Base-by-base conservation (phyloP, 2,888 invertebrate genomes). In the Drosophila anceps region DNA sequence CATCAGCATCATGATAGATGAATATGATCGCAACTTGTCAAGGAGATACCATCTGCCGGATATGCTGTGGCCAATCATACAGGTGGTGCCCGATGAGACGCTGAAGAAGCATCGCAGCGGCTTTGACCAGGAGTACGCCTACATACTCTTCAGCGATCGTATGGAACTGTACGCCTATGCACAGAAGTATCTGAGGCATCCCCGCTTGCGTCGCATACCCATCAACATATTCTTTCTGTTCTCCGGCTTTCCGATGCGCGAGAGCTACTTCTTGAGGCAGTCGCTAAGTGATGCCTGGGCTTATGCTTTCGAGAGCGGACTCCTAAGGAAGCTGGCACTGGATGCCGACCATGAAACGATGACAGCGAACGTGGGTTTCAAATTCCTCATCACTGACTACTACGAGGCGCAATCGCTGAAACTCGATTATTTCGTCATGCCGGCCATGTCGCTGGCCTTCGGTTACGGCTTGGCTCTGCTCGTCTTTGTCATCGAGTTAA, bases 391-490 rank as follows among this genome's bases (percentile, higher is more conserved):
- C 73, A 72, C 89, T 37, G 88, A 90, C 62, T 68, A 81, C 62
- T 60, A 68, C 43, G 84, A 71, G 72, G 65, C 69, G 1, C 46
- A 68, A 51, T 64, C 89, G 3, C 51, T 85, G 58, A 73, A 59
- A 2, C 69, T 90, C 66, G 87, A 89, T 89, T 85, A 85, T 90
- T 85, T 85, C 76, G 84, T 85, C 48, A 90, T 90, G 90, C 89
- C 84, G 46, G 73, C 89, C 53, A 90, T 89, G 73, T 64, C 89
- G n/a, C 51, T 84, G 67, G 78, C 41, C n/a, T 48, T 88, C 9
- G 90, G 90, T 50, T 75, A 69, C 41, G 69, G 54, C n/a, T 48
- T 86, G 63, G 84, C 84, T 24, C 13, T 87, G 20, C 7, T 88
- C 24, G 66, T 73, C 51, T 88, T 84, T 73, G 69, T 84, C 82